Conservation (phyloP, 2,113 vertebrate species). For the Narcine bancroftii region DNA sequence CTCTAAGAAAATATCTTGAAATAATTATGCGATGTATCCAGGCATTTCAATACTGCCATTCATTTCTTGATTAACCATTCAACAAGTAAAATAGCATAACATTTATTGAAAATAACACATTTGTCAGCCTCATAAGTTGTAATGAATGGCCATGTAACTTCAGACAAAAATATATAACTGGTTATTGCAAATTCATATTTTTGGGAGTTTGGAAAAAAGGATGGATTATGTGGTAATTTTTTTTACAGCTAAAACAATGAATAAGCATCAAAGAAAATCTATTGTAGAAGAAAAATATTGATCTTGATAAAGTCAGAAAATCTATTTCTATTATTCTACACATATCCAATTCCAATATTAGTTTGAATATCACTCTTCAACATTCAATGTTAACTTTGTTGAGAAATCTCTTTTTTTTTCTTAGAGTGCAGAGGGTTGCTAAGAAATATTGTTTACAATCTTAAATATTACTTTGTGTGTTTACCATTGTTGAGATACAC, state of each 20-base stretch:
- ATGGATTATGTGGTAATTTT: background rate
- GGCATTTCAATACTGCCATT: slow-evolving; percentile 1
- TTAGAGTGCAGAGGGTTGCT: background rate
- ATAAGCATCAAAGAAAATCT: background rate
- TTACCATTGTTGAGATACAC: background rate
- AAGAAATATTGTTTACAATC: background rate
- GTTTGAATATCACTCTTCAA: background rate
- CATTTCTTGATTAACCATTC: slow-evolving; percentile 13
- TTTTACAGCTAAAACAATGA: background rate
- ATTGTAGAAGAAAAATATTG: background rate
- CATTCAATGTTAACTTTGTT: background rate
- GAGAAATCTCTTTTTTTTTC: background rate
- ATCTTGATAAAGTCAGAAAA: slow-evolving; percentile 26
- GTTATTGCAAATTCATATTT: background rate
- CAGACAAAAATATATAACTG: background rate
- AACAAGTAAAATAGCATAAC: background rate
- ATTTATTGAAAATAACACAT: background rate
- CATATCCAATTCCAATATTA: background rate
- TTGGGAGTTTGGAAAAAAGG: background rate
- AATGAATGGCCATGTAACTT: background rate
- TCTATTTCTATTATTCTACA: background rate
- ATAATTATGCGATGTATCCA: background rate
- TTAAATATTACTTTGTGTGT: background rate
- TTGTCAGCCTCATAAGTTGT: background rate
- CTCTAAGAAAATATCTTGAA: slow-evolving; percentile 16